Percentiles rank a stretch among this genome's conserved stretches.
These are phyloP conservation scores for Pimephales promelas DNA, from an alignment of 2,113 vertebrate species.

Conservation along the genomic window DNA sequence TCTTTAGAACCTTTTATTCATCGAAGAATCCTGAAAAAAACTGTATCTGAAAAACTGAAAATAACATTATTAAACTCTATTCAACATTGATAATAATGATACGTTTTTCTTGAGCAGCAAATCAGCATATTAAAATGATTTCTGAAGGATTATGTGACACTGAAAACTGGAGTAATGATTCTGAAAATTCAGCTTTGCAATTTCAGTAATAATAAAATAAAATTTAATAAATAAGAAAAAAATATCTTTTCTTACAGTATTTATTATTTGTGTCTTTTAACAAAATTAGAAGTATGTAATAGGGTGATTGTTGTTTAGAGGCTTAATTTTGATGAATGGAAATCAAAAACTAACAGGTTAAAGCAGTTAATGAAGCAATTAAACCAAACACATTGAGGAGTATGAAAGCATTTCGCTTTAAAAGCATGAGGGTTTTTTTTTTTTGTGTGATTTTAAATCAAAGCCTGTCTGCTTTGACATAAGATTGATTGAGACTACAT, in stretches of 20 bases:
- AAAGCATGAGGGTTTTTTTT: not conserved
- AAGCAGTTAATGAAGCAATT: constrained; percentile 11
- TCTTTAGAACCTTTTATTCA: too few relatives aligned
- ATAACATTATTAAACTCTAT: too few relatives aligned
- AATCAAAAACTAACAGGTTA: constrained; percentile 2
- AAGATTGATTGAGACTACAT: not conserved
- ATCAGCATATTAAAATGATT: not conserved
- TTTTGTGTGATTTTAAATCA: not conserved
- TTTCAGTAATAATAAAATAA: not conserved
- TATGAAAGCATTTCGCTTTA: not conserved
- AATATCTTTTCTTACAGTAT: not conserved
- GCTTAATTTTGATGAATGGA: not conserved
- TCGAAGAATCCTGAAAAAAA: not conserved
- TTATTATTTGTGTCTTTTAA: not conserved
- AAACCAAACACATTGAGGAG: not conserved
- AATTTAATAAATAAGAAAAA: not conserved
- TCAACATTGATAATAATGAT: not conserved
- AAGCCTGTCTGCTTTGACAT: not conserved
- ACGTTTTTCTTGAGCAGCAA: not conserved
- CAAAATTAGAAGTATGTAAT: not conserved
- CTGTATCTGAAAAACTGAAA: too few relatives aligned
- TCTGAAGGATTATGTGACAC: not conserved
- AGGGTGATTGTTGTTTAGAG: not conserved
- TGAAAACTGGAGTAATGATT: not conserved
- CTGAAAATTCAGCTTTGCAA: not conserved